These are phyloP conservation scores for Drosophila limbata DNA, from an alignment of 2,888 invertebrate species.

Conservation along the genomic window DNA sequence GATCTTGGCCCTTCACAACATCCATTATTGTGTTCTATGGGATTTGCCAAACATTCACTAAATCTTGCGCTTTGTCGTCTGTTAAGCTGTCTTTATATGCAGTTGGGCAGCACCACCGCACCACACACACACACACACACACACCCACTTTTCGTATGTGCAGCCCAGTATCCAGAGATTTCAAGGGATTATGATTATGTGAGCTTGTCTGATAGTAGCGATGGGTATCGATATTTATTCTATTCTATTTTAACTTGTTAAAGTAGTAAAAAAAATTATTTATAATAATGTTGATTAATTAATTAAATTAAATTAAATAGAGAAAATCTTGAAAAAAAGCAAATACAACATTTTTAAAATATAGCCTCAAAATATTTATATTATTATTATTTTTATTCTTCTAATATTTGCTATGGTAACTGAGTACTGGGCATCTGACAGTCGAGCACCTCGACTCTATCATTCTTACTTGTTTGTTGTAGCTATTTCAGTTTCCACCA, in stretches of 20 bases:
- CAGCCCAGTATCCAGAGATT: neutral
- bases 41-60: constrained; percentile 14
- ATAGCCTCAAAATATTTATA: too few relatives aligned
- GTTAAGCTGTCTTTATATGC: constrained; percentile 18
- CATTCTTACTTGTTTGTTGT: neutral
- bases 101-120: constrained; percentile 12
- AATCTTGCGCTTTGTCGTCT: constrained; percentile 23
- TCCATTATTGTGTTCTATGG: constrained; percentile 5
- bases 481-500: constrained; percentile 33
- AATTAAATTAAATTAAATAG: too few relatives aligned
- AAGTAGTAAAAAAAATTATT: too few relatives aligned
- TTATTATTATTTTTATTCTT: too few relatives aligned
- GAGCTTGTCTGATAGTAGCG: too few relatives aligned
- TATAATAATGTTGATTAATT: too few relatives aligned
- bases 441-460: neutral
- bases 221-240: too few relatives aligned
- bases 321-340: too few relatives aligned
- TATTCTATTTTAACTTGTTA: too few relatives aligned
- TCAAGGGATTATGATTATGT: neutral
- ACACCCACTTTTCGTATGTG: constrained; percentile 24
- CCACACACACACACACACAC: constrained; percentile 4
- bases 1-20: constrained; percentile 5
- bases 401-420: too few relatives aligned
- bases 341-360: too few relatives aligned
- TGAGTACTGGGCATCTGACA: neutral